phyloP scores from a whole-genome alignment of 2,113 vertebrate species.

The Seriola quinqueradiata region DNA sequence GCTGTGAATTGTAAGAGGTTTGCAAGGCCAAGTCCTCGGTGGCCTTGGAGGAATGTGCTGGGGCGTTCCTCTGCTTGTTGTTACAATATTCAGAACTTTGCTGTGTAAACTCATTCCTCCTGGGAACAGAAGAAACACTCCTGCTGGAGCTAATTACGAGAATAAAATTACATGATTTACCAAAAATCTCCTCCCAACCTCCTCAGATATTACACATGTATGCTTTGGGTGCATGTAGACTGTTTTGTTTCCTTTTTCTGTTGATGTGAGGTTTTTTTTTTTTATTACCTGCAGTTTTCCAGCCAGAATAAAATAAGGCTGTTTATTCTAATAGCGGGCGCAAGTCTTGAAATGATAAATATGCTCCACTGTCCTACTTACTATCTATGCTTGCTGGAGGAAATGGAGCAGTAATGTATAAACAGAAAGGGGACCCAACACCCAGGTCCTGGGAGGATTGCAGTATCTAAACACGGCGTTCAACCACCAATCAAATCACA shows the following conservation, averaged over 20 bases:
- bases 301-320: neutral
- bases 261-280: neutral
- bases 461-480: neutral
- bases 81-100: constrained; percentile 61
- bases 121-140: constrained; percentile 32
- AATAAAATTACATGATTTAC: constrained; percentile 11
- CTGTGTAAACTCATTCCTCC: constrained; percentile 48
- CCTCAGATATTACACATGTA: neutral
- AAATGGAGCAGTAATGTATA: constrained; percentile 72
- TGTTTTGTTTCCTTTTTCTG: neutral
- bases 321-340: constrained; percentile 11
- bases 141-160: constrained; percentile 7
- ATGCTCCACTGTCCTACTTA: constrained; percentile 61
- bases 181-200: neutral
- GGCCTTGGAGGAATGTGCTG: constrained; percentile 76
- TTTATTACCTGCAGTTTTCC: neutral
- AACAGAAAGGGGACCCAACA: constrained; percentile 56
- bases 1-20: constrained; percentile 60
- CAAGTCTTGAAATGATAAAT: constrained; percentile 39
- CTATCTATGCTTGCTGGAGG: constrained; percentile 47
- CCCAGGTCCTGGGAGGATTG: constrained; percentile 40
- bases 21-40: constrained; percentile 59
- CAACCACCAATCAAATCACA: constrained; percentile 1
- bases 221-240: neutral
- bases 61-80: constrained; percentile 69